Evolutionary conservation across 2,797 vertebrate genomes (phyloP), one percentile per base, ranked within the genome.

Genomic region (Dendrocincla fuliginosa): DNA sequence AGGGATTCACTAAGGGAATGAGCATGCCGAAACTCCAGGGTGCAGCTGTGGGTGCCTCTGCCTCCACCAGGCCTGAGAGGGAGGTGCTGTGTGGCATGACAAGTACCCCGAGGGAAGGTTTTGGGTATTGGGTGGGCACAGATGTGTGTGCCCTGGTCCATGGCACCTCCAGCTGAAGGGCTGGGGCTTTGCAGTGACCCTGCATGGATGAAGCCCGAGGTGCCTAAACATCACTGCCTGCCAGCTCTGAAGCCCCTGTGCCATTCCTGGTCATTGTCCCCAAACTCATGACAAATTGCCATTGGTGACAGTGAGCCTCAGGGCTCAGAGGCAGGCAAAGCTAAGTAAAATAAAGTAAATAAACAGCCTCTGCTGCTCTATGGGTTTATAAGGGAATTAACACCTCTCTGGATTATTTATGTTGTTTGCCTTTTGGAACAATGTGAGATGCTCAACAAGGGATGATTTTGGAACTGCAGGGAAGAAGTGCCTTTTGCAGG

Each of bases 361-460:
- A 87, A 89, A 93, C 33, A 86, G 49, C 27, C 65, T 0, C 1
- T 23, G 69, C 42, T 78, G 10, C 50, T 81, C 16, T 69, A 49
- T 59, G 57, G 64, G 37, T 74, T 87, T 93, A 68, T 81, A 75
- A 19, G 47, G 55, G 33, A 84, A 87, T 89, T 83, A 91, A 80
- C 35, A 25, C 47, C 16, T 85, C 57, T 44, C 20, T 89, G 79
- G 85, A 90, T 85, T 91, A 93, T 89, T 94, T 47, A 68, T 75
- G 5, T 33, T 92, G 50, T 85, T 94, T 93, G 71, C 27, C 55
- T 64, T 27, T 61, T 73, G 44, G 74, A 95, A 64, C 28, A 84
- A 67, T 23, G n/a, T 1, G 11, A 61, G 47, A 30, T 53, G 50
- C 39, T 79, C 81, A 96, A 80, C 57, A 80, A 8, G 3, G 46